Base-by-base conservation (phyloP, 2,888 invertebrate genomes). In the Acholoe squamosa region DNA sequence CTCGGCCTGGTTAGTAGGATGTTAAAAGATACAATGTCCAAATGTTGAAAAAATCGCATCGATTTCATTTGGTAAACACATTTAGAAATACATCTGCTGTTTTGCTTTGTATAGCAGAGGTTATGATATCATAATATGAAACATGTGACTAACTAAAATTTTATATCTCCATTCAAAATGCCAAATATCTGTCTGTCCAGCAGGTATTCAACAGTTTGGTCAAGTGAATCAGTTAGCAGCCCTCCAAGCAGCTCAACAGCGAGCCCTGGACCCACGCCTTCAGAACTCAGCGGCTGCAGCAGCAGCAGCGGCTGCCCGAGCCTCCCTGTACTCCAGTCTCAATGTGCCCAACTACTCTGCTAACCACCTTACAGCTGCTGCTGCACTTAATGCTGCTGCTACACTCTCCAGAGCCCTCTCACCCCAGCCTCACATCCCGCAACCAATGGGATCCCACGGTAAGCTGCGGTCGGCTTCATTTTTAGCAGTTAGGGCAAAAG, bases 241-340 rank as follows among this genome's bases (percentile, higher is more conserved):
- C 7, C 77, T 91, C 7, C 91, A 91, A 84, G 91, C 89, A 0
- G 90, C 90, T 56, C 84, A 80, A n/a, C 90, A 84, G 90, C 67
- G 52, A 14, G 14, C 25, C 19, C 34, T 71, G n/a, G 90, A 71
- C 67, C 43, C 90, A 51, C 88, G 88, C 90, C 51, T 67, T 22
- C 90, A 90, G 90, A 76, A 51, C 33, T 34, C 90, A 7, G 89
- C 89, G n/a, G 89, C 61, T 25, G 80, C 80, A 22, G 80, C 80
- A 22, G 80, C 80, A n/a, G 80, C 80, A 34, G 80, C 80, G 0
- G 80, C 80, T 10, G 76, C 76, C 28, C 80, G 80, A 5, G 80
- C 80, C 80, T 80, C 80, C 5, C 80, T 80, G 5, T 80, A 80
- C 43, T 43, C 33, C 16, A 54, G 88, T 33, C 88, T 88, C 28